Evolutionary conservation across 2,888 invertebrate species (phyloP), one percentile per base, ranked within the genome.

Genomic region (Aleiodes leptofemur): DNA sequence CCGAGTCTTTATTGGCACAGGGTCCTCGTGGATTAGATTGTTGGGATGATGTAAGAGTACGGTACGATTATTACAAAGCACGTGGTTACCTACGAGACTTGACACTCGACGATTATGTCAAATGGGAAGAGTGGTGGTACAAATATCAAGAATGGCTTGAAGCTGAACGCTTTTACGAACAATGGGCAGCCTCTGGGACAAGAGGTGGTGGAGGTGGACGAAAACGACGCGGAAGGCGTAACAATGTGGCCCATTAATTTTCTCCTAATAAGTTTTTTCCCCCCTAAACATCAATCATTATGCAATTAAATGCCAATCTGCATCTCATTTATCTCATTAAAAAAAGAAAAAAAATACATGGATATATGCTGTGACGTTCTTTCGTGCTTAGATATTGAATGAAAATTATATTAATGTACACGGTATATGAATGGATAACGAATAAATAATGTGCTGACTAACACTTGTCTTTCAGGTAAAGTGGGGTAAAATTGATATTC

Each of bases 71-170:
- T 90, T 97, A 97, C 90, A 96, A 96, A 90, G 95, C 96, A 87
- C 92, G 96, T 71, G 96, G 96, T 0, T 96, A 96, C 84, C 90
- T 97, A 68, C 91, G 96, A 78, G 96, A 96, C 90, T 91, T 95
- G 31, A 92, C 93, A 0, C 91, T 95, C 43, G 93, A 96, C 83
- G 96, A 97, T 89, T 97, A 96, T 87, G 93, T 96, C 77, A 96
- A 96, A 89, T 97, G 97, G 96, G 97, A 97, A 90, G 96, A 96
- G 88, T 97, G 97, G 97, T 97, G 96, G 96, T 96, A 96, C 90
- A 94, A 95, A 83, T 97, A 97, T 88, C 96, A 96, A 88, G 96
- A 96, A 89, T 97, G 96, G 96, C 89, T 96, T 83, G 96, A 96
- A 80, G 92, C 94, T n/a, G 95, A 95, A 87, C 91, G 95, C 57